Conservation (phyloP, 2,888 invertebrate species). For the Eurytoma adleriae region DNA sequence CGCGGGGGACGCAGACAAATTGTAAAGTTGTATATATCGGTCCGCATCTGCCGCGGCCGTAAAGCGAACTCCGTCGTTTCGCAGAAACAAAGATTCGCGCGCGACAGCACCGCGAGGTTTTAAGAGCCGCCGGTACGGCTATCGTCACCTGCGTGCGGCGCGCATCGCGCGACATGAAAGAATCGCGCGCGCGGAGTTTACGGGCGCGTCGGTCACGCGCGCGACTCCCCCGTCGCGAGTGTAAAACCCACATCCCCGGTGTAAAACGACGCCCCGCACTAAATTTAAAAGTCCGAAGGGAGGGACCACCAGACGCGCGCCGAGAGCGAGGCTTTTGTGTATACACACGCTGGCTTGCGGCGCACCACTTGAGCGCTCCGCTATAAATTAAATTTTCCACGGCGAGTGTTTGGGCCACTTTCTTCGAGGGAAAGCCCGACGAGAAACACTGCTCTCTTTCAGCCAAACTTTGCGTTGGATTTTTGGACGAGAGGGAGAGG, state of each 20-base stretch:
- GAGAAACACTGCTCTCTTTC: too few relatives aligned
- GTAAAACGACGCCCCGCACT: conserved; percentile 41
- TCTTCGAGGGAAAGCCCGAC: too few relatives aligned
- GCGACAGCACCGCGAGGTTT: conserved; percentile 50
- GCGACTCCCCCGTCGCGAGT: conserved; percentile 56
- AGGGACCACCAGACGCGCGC: too few relatives aligned
- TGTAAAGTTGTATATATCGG: conserved; percentile 49
- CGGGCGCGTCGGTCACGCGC: conserved; percentile 69
- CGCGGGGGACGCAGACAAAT: conserved; percentile 38
- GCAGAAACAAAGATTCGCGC: conserved; percentile 55
- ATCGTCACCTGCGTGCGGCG: conserved; percentile 62
- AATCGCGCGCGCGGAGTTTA: conserved; percentile 68
- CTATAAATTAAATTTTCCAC: too few relatives aligned
- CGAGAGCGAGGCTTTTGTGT: neutral
- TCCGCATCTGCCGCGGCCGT: conserved; percentile 38
- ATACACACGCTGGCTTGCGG: neutral
- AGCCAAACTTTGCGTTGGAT: too few relatives aligned
- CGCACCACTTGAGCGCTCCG: neutral
- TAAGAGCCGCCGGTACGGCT: conserved; percentile 48
- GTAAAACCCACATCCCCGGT: conserved; percentile 14
- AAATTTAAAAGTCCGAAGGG: conserved; percentile 51
- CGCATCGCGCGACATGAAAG: conserved; percentile 68
- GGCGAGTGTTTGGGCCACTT: too few relatives aligned
- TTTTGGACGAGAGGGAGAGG: too few relatives aligned
- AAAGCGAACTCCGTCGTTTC: conserved; percentile 48